Base-by-base conservation (phyloP, 2,797 vertebrate genomes). In the Glossophaga mutica region DNA sequence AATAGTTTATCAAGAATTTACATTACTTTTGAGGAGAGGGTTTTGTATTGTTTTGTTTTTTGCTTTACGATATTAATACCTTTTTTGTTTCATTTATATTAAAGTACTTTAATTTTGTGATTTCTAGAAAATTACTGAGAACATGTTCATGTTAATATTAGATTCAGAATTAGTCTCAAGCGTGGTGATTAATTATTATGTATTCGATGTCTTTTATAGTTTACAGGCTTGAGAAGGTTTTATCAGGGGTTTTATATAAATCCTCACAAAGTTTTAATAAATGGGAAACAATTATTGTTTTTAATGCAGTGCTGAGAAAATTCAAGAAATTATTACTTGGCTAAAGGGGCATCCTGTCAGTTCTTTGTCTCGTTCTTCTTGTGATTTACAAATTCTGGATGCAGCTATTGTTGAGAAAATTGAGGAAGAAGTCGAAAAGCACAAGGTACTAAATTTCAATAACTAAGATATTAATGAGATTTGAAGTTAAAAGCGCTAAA, bases 301-400 rank as follows among this genome's bases (percentile, higher is more conserved):
- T 97, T 97, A 95, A 94, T 97, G 29, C 96, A 99, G 99, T 90
- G 98, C 99, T 46, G 99, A 99, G 97, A 99, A 99, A 96, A 99
- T 99, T 71, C 98, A 99, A 94, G 99, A 99, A 98, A 99, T 99
- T 97, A 98, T 99, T 6, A 98, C 98, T 32, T 99, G 99, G 99
- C 97, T 99, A 94, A 99, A 99, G 97, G 98, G 98, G 71, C 99
- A 99, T 98, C 99, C 99, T 9, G 99, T 99, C 89, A 99, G 99
- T 98, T 98, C 99, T 74, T 98, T 99, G 89, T 99, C 99, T 97
- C 99, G 99, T 67, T 98, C 99, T 0, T 99, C 99, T 46, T 99
- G 99, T 98, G 99, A 99, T 97, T 99, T 99, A 62, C 99, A 99
- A 98, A 99, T 99, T 96, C 98, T 99, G 98, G 99, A 99, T 97